Conservation (phyloP, 1,140 invertebrate species). For the Cardiocondyla obscurior region DNA sequence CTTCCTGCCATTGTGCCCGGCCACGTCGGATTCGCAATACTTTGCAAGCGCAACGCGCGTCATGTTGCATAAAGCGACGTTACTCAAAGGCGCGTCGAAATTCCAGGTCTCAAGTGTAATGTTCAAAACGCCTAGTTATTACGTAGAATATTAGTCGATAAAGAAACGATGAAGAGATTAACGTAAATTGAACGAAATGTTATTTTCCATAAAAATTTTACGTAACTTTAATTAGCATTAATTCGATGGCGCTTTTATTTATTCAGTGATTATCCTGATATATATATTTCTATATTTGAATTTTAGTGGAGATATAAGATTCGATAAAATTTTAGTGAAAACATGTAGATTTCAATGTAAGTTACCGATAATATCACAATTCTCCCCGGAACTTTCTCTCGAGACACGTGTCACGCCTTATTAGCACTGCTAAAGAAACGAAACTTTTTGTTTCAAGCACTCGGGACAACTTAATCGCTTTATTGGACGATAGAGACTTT, state of each 20-base stretch:
- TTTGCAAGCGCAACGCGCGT: conserved; percentile 39
- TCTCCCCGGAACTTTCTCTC: conserved; percentile 5
- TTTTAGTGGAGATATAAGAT: background rate
- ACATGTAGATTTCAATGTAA: background rate
- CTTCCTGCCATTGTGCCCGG: conserved; percentile 54
- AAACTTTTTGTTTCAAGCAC: background rate
- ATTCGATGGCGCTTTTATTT: background rate
- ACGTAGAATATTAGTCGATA: background rate
- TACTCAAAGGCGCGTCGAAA: conserved; percentile 32
- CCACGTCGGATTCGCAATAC: conserved; percentile 32
- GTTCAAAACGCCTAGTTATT: background rate
- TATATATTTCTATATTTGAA: background rate
- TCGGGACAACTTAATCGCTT: background rate
- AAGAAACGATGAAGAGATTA: background rate
- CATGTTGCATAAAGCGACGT: conserved; percentile 49
- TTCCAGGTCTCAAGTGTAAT: background rate
- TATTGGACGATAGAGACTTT: background rate
- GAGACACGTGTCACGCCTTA: conserved; percentile 7
- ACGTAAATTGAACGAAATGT: background rate
- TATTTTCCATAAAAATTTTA: background rate
- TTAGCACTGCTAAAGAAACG: background rate
- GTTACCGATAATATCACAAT: background rate
- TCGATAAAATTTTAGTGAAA: background rate
- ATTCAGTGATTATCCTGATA: background rate
- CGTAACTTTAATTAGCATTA: background rate